Evolutionary conservation across 2,797 vertebrate genomes (phyloP).

Genomic region (Sebastes matsubarae): DNA sequence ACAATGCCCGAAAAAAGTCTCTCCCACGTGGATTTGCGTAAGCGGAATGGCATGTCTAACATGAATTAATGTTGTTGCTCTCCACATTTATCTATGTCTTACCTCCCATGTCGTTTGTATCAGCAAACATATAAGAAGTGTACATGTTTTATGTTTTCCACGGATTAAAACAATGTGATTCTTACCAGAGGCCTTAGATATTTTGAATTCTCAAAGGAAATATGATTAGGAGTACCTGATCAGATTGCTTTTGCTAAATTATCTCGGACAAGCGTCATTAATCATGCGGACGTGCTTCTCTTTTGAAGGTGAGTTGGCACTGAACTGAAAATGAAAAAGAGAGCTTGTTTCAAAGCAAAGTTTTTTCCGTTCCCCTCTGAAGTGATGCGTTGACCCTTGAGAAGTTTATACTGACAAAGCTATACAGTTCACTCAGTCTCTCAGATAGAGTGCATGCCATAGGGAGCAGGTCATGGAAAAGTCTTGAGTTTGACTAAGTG

Average conservation of each 20-base stretch:
- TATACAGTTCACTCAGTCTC: slow-evolving; percentile 74
- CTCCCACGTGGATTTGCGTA: slow-evolving; percentile 42
- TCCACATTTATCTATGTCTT: slow-evolving; percentile 38
- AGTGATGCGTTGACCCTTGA: slow-evolving; percentile 79
- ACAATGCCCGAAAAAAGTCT: slow-evolving; percentile 67
- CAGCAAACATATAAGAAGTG: slow-evolving; percentile 17
- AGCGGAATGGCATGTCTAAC: slow-evolving; percentile 49
- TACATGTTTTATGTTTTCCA: slow-evolving; percentile 24
- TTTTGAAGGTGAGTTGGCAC: slow-evolving; percentile 64
- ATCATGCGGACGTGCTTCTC: slow-evolving; percentile 43
- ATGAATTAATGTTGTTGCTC: slow-evolving; percentile 42
- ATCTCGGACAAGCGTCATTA: slow-evolving; percentile 47
- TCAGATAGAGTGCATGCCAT: slow-evolving; percentile 84
- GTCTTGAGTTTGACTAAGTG: slow-evolving; percentile 81
- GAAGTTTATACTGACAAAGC: slow-evolving; percentile 80
- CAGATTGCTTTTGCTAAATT: slow-evolving; percentile 46
- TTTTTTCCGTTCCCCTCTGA: slow-evolving; percentile 67
- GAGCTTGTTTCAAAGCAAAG: slow-evolving; percentile 53
- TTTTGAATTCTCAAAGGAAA: slow-evolving; percentile 41
- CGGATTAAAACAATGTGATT: slow-evolving; percentile 29
- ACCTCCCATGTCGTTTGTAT: slow-evolving; percentile 24
- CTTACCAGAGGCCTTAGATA: slow-evolving; percentile 31
- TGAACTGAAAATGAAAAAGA: slow-evolving; percentile 22
- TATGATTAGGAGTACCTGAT: slow-evolving; percentile 52
- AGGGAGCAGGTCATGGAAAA: slow-evolving; percentile 83